phyloP scores from a whole-genome alignment of 2,797 vertebrate genomes.

The Chloroceryle amazona region DNA sequence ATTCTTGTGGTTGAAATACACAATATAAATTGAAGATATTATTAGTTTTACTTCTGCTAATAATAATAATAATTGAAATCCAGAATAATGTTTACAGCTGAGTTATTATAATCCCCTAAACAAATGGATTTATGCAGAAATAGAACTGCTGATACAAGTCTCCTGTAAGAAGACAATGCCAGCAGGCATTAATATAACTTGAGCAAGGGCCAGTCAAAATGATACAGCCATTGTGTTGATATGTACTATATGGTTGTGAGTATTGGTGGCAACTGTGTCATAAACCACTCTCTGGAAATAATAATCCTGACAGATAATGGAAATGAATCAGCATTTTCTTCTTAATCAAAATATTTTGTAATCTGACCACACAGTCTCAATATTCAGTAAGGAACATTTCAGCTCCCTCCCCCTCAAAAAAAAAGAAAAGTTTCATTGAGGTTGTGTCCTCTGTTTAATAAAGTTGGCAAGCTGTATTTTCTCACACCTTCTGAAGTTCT shows the following conservation, averaged over 20 bases:
- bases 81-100: conserved; percentile 23
- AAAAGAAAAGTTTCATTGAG: neutral
- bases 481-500: conserved; percentile 47
- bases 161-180: conserved; percentile 21
- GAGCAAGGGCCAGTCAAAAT: conserved; percentile 49
- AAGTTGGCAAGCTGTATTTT: conserved; percentile 60
- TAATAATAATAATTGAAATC: conserved; percentile 45
- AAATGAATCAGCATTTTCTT: conserved; percentile 23
- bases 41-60: conserved; percentile 13
- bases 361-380: neutral
- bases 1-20: neutral
- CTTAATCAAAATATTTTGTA: neutral
- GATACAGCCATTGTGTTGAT: conserved; percentile 22
- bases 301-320: conserved; percentile 21
- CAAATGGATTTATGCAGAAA: conserved; percentile 41
- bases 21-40: conserved; percentile 8
- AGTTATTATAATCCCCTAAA: conserved; percentile 20
- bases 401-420: neutral
- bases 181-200: conserved; percentile 47
- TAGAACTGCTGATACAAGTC: conserved; percentile 55
- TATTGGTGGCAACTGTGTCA: conserved; percentile 37
- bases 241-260: neutral
- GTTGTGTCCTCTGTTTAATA: conserved; percentile 43
- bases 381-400: neutral
- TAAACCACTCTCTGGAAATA: conserved; percentile 45